Conservation (phyloP, 2,113 vertebrate species). For the Corythoichthys intestinalis region DNA sequence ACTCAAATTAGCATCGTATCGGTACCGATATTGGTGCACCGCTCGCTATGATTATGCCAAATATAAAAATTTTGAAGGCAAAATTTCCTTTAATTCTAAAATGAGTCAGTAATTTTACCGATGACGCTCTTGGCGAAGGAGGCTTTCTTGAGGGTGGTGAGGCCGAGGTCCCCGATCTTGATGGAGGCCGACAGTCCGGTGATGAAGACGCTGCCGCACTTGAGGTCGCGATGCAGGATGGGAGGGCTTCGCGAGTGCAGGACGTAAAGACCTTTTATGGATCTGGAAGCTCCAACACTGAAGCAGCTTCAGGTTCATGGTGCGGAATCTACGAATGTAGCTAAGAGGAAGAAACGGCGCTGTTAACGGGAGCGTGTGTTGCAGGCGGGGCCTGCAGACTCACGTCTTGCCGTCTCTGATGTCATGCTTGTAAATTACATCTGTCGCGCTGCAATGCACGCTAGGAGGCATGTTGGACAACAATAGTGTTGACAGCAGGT, state of each 20-base stretch:
- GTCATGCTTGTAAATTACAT: no score
- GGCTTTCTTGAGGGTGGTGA: constrained; percentile 75
- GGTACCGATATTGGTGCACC: no score
- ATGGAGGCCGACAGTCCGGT: constrained; percentile 84
- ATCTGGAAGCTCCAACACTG: constrained; percentile 88
- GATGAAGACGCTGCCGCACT: constrained; percentile 94
- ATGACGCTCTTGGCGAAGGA: constrained; percentile 82
- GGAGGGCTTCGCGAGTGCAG: constrained; percentile 85
- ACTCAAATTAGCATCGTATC: no score
- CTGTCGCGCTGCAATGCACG: no score
- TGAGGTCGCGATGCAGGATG: constrained; percentile 89
- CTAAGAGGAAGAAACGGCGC: not conserved
- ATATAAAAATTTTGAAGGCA: no score
- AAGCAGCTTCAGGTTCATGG: constrained; percentile 88
- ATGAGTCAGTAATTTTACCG: constrained; percentile 55
- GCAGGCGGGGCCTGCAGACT: no score
- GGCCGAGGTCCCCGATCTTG: constrained; percentile 89
- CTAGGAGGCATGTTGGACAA: no score
- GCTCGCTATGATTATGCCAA: no score
- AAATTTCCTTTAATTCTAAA: no score
- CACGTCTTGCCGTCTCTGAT: no score
- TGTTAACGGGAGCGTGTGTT: not conserved
- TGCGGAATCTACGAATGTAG: constrained; percentile 85
- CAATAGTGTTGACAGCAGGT: no score
- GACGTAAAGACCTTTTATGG: constrained; percentile 84